Percentiles rank a stretch among this genome's conserved stretches.
These are phyloP conservation scores for Drosophila lacertosa DNA, from an alignment of 1,140 invertebrate genomes.

Conservation along the genomic window DNA sequence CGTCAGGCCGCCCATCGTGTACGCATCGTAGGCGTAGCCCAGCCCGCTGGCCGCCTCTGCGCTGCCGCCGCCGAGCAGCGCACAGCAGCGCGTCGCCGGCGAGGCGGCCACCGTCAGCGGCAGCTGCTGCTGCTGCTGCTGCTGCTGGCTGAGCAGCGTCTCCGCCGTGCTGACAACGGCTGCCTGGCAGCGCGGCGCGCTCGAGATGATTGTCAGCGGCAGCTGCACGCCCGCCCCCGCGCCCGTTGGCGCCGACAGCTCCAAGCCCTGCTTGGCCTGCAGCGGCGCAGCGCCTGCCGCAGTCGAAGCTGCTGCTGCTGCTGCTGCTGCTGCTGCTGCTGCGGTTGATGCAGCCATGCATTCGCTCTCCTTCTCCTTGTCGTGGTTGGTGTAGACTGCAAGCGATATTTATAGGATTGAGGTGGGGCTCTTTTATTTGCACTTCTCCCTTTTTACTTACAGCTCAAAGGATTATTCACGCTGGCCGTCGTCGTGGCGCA, in stretches of 20 bases:
- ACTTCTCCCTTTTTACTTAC: constrained; percentile 84
- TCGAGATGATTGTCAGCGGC: constrained; percentile 83
- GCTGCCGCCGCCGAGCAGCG: constrained; percentile 49
- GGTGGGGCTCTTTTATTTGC: constrained; percentile 73
- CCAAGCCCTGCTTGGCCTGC: constrained; percentile 63
- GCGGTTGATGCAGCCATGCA: constrained; percentile 51
- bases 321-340: constrained; percentile 41
- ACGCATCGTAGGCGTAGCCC: constrained; percentile 66
- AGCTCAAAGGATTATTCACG: constrained; percentile 85
- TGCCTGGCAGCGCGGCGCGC: constrained; percentile 74
- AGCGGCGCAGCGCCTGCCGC: constrained; percentile 32
- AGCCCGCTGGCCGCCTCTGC: constrained; percentile 28
- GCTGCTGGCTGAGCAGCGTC: constrained; percentile 62
- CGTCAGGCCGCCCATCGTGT: constrained; percentile 58
- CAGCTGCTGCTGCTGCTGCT: too few relatives aligned
- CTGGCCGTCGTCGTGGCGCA: constrained; percentile 81
- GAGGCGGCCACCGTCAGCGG: constrained; percentile 67
- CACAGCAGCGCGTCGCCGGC: constrained; percentile 76
- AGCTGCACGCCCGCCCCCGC: constrained; percentile 55
- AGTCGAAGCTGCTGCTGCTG: constrained; percentile 28
- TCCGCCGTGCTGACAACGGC: constrained; percentile 55
- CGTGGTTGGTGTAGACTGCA: constrained; percentile 82
- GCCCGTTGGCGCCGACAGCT: constrained; percentile 43
- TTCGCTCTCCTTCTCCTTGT: constrained; percentile 82
- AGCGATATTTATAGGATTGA: constrained; percentile 17